Evolutionary conservation across 1,140 invertebrate genomes (phyloP), one percentile per base, ranked within the genome.

Genomic region (Listronotus oregonensis): DNA sequence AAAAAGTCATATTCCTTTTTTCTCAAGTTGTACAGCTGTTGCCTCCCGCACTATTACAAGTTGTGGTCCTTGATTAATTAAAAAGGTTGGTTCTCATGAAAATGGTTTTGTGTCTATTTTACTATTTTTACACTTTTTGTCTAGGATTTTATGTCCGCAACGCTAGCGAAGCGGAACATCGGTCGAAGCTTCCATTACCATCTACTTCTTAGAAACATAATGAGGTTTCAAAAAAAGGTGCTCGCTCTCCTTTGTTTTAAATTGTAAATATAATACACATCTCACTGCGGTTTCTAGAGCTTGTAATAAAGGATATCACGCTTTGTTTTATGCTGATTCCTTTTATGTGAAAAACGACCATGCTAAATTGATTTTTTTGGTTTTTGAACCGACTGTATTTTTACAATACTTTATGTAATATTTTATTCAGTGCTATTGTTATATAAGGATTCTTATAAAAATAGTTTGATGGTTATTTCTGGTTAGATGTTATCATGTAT

Each of bases 201-300:
- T 63, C 60, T 17, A 52, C 60, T 63, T 63, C 60, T 63, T 31
- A 63, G 60, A 63, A 63, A 54, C 18, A 52, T 63, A 63, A 63
- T 63, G 60, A 63, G 60, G 51, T 63, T 63, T 63, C 47, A 43
- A 52, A 62, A 55, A 63, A 63, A 52, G 17, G 17, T 27, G n/a
- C 17, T 34, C 9, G 44, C 10, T 51, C 5, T 14, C n/a, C 60
- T 63, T 63, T 63, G 50, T 54, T 63, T 63, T 54, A 63, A 63
- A 63, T 63, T 63, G 60, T 63, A 63, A 63, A 63, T 63, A 63
- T 63, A 63, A 63, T 63, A 63, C 51, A 63, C 51, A 63, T 63
- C 60, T 63, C 60, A 52, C 47, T 63, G 60, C 49, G 60, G 60
- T 63, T 63, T 63, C 37, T 21, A 63, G 32, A 55, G 18, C 51